Conservation (phyloP, 1,140 invertebrate genomes). For the Eurosta solidaginis region DNA sequence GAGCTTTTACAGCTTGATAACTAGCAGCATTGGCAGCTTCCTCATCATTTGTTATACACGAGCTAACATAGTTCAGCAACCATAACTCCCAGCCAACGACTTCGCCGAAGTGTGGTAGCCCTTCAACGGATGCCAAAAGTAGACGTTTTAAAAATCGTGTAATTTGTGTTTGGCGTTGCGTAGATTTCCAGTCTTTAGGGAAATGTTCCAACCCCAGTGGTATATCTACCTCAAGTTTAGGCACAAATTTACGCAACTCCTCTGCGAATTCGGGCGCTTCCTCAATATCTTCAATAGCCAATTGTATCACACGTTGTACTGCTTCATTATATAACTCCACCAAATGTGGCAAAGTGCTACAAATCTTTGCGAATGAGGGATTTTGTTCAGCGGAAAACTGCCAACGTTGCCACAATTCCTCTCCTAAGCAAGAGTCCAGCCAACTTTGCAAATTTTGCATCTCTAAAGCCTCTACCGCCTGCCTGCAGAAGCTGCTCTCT, state of each 20-base stretch:
- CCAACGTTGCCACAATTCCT: slow-evolving; percentile 70
- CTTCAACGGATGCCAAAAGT: slow-evolving; percentile 40
- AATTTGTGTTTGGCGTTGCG: slow-evolving; percentile 18
- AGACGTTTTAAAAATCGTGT: slow-evolving; percentile 38
- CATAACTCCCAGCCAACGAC: slow-evolving; percentile 34
- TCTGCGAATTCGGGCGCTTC: slow-evolving; percentile 62
- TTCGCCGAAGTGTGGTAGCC: neutral
- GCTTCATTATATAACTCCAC: slow-evolving; percentile 70
- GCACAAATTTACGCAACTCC: slow-evolving; percentile 62
- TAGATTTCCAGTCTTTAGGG: slow-evolving; percentile 61
- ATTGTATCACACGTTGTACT: slow-evolving; percentile 65
- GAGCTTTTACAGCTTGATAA: slow-evolving; percentile 36
- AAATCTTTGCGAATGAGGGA: slow-evolving; percentile 53
- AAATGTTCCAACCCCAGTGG: slow-evolving; percentile 65
- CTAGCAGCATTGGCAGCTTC: slow-evolving; percentile 21
- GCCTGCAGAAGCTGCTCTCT: slow-evolving; percentile 23
- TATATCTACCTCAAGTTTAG: slow-evolving; percentile 44
- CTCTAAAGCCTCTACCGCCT: slow-evolving; percentile 7
- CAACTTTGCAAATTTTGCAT: slow-evolving; percentile 41
- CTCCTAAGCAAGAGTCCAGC: slow-evolving; percentile 48
- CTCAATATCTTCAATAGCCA: slow-evolving; percentile 64
- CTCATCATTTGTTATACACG: slow-evolving; percentile 33
- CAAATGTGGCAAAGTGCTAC: slow-evolving; percentile 65
- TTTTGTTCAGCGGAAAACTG: slow-evolving; percentile 62
- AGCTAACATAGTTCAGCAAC: slow-evolving; percentile 44